Percentiles rank a stretch among this genome's conserved stretches.
Conservation (phyloP, 2,113 vertebrate species). For the Tylochromis polylepis region DNA sequence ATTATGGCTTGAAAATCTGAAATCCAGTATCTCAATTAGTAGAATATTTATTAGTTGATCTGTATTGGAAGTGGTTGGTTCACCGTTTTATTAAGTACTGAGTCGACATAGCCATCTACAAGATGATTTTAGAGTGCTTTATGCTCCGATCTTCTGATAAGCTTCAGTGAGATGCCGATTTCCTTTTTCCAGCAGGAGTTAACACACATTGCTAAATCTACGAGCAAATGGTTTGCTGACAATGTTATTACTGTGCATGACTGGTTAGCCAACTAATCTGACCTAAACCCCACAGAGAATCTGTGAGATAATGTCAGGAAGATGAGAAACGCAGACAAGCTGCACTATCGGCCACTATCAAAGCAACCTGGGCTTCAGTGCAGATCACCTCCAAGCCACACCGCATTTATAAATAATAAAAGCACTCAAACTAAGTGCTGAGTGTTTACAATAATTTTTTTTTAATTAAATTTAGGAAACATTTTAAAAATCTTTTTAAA, state of each 20-base stretch:
- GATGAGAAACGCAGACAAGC: not conserved
- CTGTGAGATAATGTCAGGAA: not conserved
- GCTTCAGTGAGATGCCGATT: not conserved
- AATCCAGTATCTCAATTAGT: not conserved
- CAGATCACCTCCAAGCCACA: not conserved
- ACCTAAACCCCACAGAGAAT: not conserved
- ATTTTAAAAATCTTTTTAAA: not conserved
- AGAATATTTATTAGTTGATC: not conserved
- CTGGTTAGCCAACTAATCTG: not conserved
- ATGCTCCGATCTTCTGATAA: not conserved
- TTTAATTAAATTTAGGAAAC: not conserved
- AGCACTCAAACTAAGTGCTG: not conserved
- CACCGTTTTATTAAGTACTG: not conserved
- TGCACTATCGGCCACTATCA: not conserved
- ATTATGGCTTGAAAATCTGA: not conserved
- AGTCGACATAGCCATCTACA: not conserved
- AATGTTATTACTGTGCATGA: not conserved
- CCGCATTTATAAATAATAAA: not conserved
- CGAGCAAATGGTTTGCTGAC: fast-evolving
- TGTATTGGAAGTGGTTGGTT: not conserved
- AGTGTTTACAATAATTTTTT: not conserved
- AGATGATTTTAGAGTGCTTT: not conserved
- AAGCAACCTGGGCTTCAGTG: not conserved
- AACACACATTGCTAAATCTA: not conserved
- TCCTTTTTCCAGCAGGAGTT: not conserved